Conservation (phyloP, 1,140 invertebrate species). For the Aradophagus sp. region DNA sequence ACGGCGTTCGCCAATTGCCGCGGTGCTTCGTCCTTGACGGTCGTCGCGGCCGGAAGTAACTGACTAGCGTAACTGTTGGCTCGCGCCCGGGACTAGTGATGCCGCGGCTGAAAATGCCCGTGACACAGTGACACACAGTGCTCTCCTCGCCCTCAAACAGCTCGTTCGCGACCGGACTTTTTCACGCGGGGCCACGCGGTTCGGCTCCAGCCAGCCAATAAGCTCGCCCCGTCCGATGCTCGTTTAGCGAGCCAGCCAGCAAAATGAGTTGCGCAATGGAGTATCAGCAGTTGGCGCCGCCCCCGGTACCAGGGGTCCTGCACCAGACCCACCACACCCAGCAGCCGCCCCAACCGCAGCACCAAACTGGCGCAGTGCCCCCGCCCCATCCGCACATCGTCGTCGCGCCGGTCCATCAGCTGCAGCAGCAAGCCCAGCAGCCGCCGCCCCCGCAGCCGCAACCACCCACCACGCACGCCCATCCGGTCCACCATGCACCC, state of each 20-base stretch:
- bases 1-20: too few species aligned
- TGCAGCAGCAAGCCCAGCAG: conserved; percentile 54
- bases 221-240: conserved; percentile 3
- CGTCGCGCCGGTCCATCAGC: conserved; percentile 67
- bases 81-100: conserved; percentile 53
- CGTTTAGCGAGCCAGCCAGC: background rate
- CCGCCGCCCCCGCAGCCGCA: conserved; percentile 57
- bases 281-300: conserved; percentile 73
- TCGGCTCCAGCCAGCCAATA: background rate
- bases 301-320: conserved; percentile 65
- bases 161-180: too few species aligned
- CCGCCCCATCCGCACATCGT: conserved; percentile 68
- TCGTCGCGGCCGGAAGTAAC: background rate
- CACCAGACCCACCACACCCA: conserved; percentile 65
- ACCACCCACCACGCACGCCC: conserved; percentile 68
- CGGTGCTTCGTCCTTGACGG: background rate
- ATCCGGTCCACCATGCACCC: conserved; percentile 74
- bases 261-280: conserved; percentile 71
- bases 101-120: conserved; percentile 50
- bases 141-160: background rate
- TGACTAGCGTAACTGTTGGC: too few species aligned
- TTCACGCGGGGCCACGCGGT: background rate
- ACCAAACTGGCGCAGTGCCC: conserved; percentile 58
- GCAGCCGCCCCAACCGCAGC: conserved; percentile 65
- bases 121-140: conserved; percentile 34